Base-by-base conservation (phyloP, 92 coral and sea anemone genomes). In the Isaurus tuberculatus region DNA sequence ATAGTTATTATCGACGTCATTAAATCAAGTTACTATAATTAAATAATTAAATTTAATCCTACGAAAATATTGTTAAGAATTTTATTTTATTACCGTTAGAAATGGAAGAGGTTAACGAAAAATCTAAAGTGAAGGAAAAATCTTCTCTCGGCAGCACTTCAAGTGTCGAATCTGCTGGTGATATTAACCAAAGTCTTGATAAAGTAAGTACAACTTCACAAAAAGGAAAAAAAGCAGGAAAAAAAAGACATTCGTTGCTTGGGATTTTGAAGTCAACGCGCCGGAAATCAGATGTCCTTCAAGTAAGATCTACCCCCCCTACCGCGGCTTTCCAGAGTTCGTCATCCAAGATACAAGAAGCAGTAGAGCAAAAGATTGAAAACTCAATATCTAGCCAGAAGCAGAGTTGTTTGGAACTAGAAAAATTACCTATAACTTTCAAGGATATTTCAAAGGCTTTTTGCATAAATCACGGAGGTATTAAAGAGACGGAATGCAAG, bases 401-500 rank as follows among this genome's bases (percentile, higher is more conserved):
- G 27, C 60, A 20, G 53, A 77, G 70, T 8, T 36, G 11, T n/a
- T 22, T 29, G 4, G 82, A 57, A 1, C 3, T 25, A 0, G 82
- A 58, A 15, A 26, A 57, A 2, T 14, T 77, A 16, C 70, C 82
- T 20, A 80, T 89, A 42, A 81, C 91, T 20, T 83, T 92, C 73
- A 88, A 88, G 51, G 89, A 85, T 37, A 90, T 94, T 10, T 77
- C 88, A 2, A 87, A 89, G 6, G 95, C 98, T 15, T 53, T 89
- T 16, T 90, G 71, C 29, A 70, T 90, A 36, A 94, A 90, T 20
- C 83, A 91, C 4, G 90, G 90, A 34, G 98, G 89, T 48, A 84
- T 92, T 37, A 71, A 73, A 1, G 85, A 43, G 25, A 94, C 95
- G 13, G 87, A 93, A 4, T 94, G 98, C 57, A 93, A 92, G 91